Base-by-base conservation (phyloP, 1,140 invertebrate species). In the Aphaenogaster rudis region DNA sequence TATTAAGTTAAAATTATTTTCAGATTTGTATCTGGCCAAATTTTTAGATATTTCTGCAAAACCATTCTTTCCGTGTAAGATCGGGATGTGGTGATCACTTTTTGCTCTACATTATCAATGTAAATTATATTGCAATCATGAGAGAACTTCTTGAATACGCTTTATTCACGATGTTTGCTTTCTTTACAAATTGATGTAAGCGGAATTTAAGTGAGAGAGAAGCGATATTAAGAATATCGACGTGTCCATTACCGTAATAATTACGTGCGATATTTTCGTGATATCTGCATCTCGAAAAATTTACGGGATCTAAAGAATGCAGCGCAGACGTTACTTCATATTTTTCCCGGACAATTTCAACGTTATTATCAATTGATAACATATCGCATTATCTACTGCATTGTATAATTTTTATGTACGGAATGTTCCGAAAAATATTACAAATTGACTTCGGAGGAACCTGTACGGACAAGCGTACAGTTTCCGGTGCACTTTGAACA, bases 391-490 rank as follows among this genome's bases (percentile, higher is more conserved):
- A 76, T 63, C 42, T 50, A 50, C 52, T 52, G 4, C 0, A 61
- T 61, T 59, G 72, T 57, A 33, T 54, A 77, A 61, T 45, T 77
- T 76, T 76, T 45, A 76, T 59, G 28, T 15, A 5, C 54, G 13
- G 15, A 28, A 7, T 45, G 1, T 42, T 36, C 7, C 6, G 11
- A 54, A 48, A 48, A 6, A 59, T 17, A 61, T 61, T 48, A 2
- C 39, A 36, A 74, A 36, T 36, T 72, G 21, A 42, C 3, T 77
- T 63, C 17, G 7, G n/a, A 54, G 17, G 4, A 39, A 54, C 1
- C 5, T 5, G 6, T 8, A 69, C 21, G 13, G 11, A 50, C 21
- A n/a, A n/a, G 2, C 7, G 36, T n/a, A 6, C 8, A 4, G 17
- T 8, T 48, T 17, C 6, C 15, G 6, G n/a, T 67, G 28, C 28